Evolutionary conservation across 2,113 vertebrate species (phyloP).

Genomic region (Larimichthys polyactis): DNA sequence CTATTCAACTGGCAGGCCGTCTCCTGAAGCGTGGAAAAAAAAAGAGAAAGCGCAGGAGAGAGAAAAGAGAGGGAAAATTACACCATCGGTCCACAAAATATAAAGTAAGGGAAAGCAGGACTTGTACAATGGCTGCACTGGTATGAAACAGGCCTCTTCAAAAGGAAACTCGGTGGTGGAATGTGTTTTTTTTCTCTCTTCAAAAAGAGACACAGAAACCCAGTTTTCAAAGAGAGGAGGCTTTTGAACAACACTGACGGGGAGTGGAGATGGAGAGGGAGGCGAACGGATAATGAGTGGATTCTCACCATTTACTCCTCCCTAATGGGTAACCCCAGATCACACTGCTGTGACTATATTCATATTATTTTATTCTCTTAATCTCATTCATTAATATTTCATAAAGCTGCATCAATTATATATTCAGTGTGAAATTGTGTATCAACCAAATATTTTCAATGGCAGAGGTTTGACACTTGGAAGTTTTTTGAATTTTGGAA

Average conservation of each 20-base stretch:
- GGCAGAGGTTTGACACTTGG: neutral
- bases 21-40: neutral
- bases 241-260: constrained; percentile 35
- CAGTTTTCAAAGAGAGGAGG: constrained; percentile 40
- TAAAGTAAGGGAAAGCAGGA: neutral
- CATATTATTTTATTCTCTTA: neutral
- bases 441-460: neutral
- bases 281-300: constrained; percentile 39
- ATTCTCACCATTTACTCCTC: constrained; percentile 46
- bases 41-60: neutral
- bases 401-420: neutral
- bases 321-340: constrained; percentile 18
- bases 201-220: constrained; percentile 35
- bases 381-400: constrained; percentile 27
- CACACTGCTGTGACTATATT: constrained; percentile 10
- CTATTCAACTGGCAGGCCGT: neutral
- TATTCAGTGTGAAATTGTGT: neutral
- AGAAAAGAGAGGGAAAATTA: neutral
- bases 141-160: constrained; percentile 36
- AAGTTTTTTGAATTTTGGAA: neutral
- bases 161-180: constrained; percentile 16
- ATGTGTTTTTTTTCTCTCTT: constrained; percentile 38
- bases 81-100: constrained; percentile 16
- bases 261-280: constrained; percentile 14
- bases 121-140: constrained; percentile 20